Percentiles rank a stretch among this genome's conserved stretches.
These are phyloP conservation scores for Limenitis camilla DNA, from an alignment of 2,888 invertebrate genomes.

Conservation along the genomic window DNA sequence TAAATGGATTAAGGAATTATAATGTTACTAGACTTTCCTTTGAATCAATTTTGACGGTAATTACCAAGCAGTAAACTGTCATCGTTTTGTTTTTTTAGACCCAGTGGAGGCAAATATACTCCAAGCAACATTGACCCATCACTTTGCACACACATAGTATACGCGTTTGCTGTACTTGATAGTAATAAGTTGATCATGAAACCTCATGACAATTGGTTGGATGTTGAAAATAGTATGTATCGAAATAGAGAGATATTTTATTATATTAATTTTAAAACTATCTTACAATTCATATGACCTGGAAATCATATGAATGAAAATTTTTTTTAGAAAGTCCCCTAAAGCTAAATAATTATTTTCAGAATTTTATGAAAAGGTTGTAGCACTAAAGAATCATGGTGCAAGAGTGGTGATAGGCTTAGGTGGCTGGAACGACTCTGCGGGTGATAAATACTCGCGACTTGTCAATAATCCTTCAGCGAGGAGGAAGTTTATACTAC, in stretches of 20 bases:
- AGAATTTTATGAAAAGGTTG: slow-evolving; percentile 92
- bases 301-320: too few species aligned
- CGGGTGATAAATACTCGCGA: slow-evolving; percentile 90
- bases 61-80: not conserved
- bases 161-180: slow-evolving; percentile 92
- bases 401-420: slow-evolving; percentile 90
- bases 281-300: not conserved
- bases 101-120: slow-evolving; percentile 84
- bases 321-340: too few species aligned
- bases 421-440: slow-evolving; percentile 97
- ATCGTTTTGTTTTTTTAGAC: slow-evolving; percentile 57
- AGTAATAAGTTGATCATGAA: slow-evolving; percentile 83
- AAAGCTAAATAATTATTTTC: slow-evolving; percentile 18
- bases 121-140: slow-evolving; percentile 89
- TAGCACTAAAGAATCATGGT: slow-evolving; percentile 80
- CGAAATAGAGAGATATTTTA: not conserved
- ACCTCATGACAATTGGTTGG: slow-evolving; percentile 91
- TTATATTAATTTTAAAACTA: not conserved
- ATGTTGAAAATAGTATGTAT: slow-evolving; percentile 86
- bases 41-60: not conserved
- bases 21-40: too few species aligned
- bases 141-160: slow-evolving; percentile 92
- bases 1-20: too few species aligned
- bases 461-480: slow-evolving; percentile 83
- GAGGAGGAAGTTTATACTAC: slow-evolving; percentile 81